phyloP scores from a whole-genome alignment of 2,113 vertebrate species.

The human (Homo sapiens) region DNA sequence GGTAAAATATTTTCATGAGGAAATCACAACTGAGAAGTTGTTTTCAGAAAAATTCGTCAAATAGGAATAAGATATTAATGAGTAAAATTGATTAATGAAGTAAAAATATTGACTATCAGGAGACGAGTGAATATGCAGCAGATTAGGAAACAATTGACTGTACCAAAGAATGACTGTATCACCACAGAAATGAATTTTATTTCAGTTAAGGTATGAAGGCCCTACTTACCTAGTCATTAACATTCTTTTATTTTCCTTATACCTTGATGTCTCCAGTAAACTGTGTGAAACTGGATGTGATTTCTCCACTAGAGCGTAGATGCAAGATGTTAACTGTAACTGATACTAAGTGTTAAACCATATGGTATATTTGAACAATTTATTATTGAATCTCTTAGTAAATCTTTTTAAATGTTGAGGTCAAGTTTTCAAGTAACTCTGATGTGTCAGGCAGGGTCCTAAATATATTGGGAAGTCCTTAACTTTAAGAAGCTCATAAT shows the following conservation, averaged over 20 bases:
- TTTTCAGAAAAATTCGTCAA: constrained; percentile 50
- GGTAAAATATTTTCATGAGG: constrained; percentile 47
- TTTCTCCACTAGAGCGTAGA: neutral
- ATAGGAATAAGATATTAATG: neutral
- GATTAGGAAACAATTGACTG: constrained; percentile 32
- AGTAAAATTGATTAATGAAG: constrained; percentile 5
- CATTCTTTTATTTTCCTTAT: neutral
- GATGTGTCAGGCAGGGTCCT: neutral
- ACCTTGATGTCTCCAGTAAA: neutral
- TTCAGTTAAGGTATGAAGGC: neutral
- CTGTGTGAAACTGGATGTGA: neutral
- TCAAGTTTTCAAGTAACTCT: neutral
- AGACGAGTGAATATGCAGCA: neutral
- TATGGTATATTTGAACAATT: neutral
- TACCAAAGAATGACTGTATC: neutral
- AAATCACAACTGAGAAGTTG: neutral
- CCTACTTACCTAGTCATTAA: neutral
- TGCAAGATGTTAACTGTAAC: neutral
- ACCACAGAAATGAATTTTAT: constrained; percentile 42
- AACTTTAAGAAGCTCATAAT: neutral
- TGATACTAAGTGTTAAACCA: neutral
- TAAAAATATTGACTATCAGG: neutral
- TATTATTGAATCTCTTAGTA: neutral
- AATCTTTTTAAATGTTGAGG: neutral
- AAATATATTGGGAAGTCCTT: neutral